Conservation (phyloP, 2,888 invertebrate species). For the Micoletzkya japonica region DNA sequence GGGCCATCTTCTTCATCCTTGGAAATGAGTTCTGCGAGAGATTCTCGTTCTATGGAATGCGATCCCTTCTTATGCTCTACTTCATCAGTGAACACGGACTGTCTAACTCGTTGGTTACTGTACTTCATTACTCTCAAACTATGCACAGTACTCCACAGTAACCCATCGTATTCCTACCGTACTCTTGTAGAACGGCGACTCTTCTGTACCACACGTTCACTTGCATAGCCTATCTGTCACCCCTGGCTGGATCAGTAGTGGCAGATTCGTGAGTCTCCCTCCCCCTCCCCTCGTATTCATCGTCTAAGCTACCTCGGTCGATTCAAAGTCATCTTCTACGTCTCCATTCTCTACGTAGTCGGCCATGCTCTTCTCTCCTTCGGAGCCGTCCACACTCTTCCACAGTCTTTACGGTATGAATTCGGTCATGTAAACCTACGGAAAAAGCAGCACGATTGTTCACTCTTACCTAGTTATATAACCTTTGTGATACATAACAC, state of each 20-base stretch:
- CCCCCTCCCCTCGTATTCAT: constrained; percentile 70
- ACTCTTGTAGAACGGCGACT: constrained; percentile 75
- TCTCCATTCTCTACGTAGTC: constrained; percentile 66
- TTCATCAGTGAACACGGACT: constrained; percentile 56
- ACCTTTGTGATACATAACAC: background rate
- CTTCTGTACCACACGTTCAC: constrained; percentile 87
- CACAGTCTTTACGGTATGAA: constrained; percentile 25
- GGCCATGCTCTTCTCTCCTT: constrained; percentile 66
- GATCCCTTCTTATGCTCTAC: constrained; percentile 60
- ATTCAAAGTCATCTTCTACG: constrained; percentile 70
- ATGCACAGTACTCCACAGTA: background rate
- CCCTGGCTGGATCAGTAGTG: constrained; percentile 85
- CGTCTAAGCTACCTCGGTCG: constrained; percentile 23
- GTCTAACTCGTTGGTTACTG: constrained; percentile 32
- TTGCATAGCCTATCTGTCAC: constrained; percentile 87
- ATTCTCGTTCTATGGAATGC: constrained; percentile 64
- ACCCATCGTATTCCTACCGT: background rate
- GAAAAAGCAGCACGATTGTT: background rate
- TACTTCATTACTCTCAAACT: background rate
- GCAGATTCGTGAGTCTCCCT: constrained; percentile 79
- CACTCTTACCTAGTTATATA: background rate
- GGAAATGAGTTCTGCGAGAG: constrained; percentile 94
- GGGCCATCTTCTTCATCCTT: constrained; percentile 82
- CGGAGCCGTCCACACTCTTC: constrained; percentile 66
- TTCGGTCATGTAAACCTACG: background rate